Base-by-base conservation (phyloP, 1,140 invertebrate species). In the Diorhabda sublineata region DNA sequence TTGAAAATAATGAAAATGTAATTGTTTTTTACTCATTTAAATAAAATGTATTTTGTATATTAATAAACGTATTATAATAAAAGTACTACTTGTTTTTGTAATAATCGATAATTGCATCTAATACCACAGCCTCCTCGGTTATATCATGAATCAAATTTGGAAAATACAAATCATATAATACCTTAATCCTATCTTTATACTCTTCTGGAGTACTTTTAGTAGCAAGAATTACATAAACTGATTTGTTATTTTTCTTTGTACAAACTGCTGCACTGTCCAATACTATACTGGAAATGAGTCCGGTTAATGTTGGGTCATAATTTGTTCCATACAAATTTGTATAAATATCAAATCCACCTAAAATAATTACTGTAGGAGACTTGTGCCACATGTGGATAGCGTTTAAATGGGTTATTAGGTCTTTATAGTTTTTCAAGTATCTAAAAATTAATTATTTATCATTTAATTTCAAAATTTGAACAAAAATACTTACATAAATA, bases 111-210 rank as follows among this genome's bases (percentile, higher is more conserved):
- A 71, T 57, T 42, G 58, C 26, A 60, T 69, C 67, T n/a, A 71
- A 26, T 26, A 26, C 8, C 3, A 63, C 67, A 67, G 47, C 58
- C 41, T 68, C 58, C 45, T 66, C 43, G 69, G 68, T 61, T 59
- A 62, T 45, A 41, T 66, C 58, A 3, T 26, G 2, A 41, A 71
- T 11, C 60, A 68, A 68, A 57, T 71, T 43, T 56, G 62, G 52
- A 71, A 77, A 78, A 69, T 77, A 77, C 60, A 78, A 67, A 61
- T 76, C 73, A 57, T 61, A 61, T 44, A 78, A 66, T 42, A 72
- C 64, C 66, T 75, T 63, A 4, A 76, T n/a, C 63, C 64, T 63
- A 11, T 68, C 47, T 44, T 69, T 64, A 60, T 43, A 9, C 52
- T 45, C 56, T 11, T 43, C 57, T 11, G 61, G 7, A 9, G 52